Base-by-base conservation (phyloP, 2,113 vertebrate species). In the Benthochromis sp. region DNA sequence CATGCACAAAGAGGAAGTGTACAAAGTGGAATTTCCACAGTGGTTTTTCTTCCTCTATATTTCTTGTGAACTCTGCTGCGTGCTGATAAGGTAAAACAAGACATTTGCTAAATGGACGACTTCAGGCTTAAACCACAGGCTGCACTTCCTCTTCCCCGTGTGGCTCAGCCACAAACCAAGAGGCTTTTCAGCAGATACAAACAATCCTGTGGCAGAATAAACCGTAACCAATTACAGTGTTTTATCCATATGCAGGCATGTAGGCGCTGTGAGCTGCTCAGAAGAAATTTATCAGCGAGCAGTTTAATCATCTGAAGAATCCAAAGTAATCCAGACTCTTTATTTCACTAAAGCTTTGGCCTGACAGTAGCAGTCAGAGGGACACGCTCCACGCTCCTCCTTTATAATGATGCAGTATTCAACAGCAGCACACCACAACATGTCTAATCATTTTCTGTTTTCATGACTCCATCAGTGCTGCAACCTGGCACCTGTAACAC, bases 21-120 rank as follows among this genome's bases (percentile, higher is more conserved):
- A 1, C 13, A 45, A 14, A 55, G 54, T 55, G 0, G 6, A 55
- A 54, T 4, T 54, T 24, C 53, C 24, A 57, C 12, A 8, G 2
- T 27, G 11, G 0, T 55, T 55, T 55, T 24, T 54, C 53, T 55
- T n/a, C 10, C 61, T 36, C 4, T 63, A 0, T n/a, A 0, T 11
- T 63, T 29, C 57, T 61, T 61, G 57, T 34, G 8, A 61, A 4
- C 16, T 34, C 16, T 63, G 59, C 59, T 19, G 29, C 0, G 5
- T 63, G 29, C 3, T 63, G 59, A 63, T 3, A 34, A 63, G 0
- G 4, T 61, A 61, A 61, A 61, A 61, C 9, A 3, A 61, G 59
- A 19, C 9, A 34, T 34, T 11, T 63, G 59, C 6, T 4, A 4
- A 63, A 63, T 63, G 59, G 3, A 63, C 4, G 61, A n/a, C 17